Conservation (phyloP, 2,113 vertebrate genomes). For the Noturus placidus region DNA sequence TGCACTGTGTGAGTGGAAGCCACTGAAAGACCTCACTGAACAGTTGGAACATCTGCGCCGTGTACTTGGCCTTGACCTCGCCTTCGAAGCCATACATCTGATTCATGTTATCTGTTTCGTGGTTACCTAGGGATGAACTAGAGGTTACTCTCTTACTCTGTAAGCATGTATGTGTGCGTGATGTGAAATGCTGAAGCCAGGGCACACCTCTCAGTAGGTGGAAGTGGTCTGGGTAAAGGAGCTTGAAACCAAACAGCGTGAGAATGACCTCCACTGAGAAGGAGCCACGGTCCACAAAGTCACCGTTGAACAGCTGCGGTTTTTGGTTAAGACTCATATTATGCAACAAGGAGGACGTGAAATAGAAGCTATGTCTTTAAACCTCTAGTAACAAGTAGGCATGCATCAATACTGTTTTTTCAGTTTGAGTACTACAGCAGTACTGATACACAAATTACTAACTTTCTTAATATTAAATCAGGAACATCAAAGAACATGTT, state of each 20-base stretch:
- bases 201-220: constrained; percentile 84
- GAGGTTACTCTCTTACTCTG: background rate
- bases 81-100: constrained; percentile 97
- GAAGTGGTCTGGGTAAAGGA: constrained; percentile 87
- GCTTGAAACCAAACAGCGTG: constrained; percentile 92
- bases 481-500: background rate
- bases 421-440: background rate
- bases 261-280: constrained; percentile 94
- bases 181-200: background rate
- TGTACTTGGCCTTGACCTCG: constrained; percentile 95
- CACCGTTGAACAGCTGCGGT: constrained; percentile 89
- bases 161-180: background rate
- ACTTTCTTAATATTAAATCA: background rate
- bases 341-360: background rate
- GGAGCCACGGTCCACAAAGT: constrained; percentile 92
- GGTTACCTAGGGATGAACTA: constrained; percentile 79
- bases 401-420: background rate
- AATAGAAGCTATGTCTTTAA: background rate
- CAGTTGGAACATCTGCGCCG: constrained; percentile 92
- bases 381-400: background rate
- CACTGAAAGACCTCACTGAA: constrained; percentile 97
- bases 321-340: constrained; percentile 32
- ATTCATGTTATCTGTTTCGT: constrained; percentile 97
- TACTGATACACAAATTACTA: background rate
- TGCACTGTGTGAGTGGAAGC: constrained; percentile 90